Evolutionary conservation across 2,113 vertebrate genomes (phyloP).

Genomic region (Lontra canadensis): DNA sequence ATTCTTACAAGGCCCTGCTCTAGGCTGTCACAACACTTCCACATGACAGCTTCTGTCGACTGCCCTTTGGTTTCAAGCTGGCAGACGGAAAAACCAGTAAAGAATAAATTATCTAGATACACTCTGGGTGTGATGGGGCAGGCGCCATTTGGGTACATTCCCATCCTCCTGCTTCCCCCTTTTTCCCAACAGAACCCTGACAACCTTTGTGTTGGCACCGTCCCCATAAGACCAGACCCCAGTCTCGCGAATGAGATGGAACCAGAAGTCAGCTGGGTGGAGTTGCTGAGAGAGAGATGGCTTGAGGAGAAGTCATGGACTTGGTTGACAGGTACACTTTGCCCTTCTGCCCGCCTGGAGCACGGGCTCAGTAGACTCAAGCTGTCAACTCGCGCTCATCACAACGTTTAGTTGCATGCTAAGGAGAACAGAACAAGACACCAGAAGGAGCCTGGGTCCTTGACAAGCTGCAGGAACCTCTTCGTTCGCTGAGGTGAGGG

Average conservation of each 20-base stretch:
- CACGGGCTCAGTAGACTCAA: background rate
- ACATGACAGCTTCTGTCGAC: background rate
- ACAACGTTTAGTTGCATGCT: background rate
- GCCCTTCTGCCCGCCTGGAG: background rate
- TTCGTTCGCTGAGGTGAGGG: background rate
- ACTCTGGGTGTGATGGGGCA: background rate
- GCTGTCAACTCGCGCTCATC: rapidly evolving
- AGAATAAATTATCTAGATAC: background rate
- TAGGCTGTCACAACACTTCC: background rate
- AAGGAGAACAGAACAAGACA: background rate
- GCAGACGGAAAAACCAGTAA: background rate
- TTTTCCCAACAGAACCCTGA: background rate
- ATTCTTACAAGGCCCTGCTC: background rate
- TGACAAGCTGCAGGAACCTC: background rate
- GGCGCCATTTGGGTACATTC: background rate
- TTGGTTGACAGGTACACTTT: background rate
- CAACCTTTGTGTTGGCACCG: background rate
- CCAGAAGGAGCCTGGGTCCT: background rate
- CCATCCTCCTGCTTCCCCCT: too few species aligned
- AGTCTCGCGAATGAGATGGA: background rate
- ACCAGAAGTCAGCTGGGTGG: background rate
- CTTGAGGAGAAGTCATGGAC: background rate
- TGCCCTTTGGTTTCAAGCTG: background rate
- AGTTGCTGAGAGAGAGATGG: background rate
- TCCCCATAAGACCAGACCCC: background rate